Evolutionary conservation across 1,140 invertebrate genomes (phyloP), one percentile per base, ranked within the genome.

Genomic region (Ericerus pela): DNA sequence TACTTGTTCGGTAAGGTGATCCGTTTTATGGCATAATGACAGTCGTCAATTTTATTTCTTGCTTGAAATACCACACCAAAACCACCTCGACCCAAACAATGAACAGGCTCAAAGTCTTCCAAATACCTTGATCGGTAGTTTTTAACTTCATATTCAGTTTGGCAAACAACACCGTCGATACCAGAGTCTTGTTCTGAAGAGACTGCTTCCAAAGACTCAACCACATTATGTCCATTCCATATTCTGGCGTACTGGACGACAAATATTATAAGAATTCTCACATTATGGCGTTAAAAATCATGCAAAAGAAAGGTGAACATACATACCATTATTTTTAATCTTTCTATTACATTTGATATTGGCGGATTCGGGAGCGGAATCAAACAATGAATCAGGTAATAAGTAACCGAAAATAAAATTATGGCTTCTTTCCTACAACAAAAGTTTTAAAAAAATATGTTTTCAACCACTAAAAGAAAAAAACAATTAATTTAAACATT

Each of bases 1-100:
- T 69, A 88, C 85, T 79, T 84, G 62, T 85, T 84, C 11, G 89
- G 86, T 56, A 96, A 71, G 6, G 80, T 78, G 47, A 97, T 96
- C 63, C 93, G 78, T 72, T 99, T 98, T 0, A 99, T 81, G 20
- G 95, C 95, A 74, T 98, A 98, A 60, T 82, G 76, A 63, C 88
- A 85, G 64, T 96, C 87, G 68, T 99, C 95, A 54, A 96, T 81
- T 71, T 89, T 93, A 68, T 97, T 96, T 67, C 79, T 84, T 0
- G 88, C 91, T 69, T 96, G 86, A 72, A 96, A 97, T 0, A 99
- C 95, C 20, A 96, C 82, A 0, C 95, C 95, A 73, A 96, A 98
- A 0, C 93, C 95, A n/a, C 95, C 94, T 65, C 80, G 81, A 0
- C 93, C 93, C 0, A 98, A 72, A 61, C 86, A 84, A 57, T 80